phyloP scores from a whole-genome alignment of 1,140 invertebrate species.

The Macrocentrus cingulum region DNA sequence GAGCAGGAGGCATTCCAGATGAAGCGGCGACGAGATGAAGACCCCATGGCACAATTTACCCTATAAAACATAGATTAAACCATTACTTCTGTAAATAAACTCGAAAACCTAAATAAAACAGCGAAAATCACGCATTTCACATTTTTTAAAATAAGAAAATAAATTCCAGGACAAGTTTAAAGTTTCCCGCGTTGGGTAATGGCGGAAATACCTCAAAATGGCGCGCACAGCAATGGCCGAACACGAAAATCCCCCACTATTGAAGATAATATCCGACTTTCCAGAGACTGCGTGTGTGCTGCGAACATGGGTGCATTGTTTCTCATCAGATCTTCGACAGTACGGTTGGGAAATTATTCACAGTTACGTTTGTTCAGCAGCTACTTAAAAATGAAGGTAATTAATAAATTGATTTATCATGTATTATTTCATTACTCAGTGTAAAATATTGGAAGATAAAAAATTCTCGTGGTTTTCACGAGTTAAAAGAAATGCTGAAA shows the following conservation, averaged over 20 bases:
- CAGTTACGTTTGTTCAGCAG: slow-evolving; percentile 43
- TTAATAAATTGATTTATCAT: slow-evolving; percentile 14
- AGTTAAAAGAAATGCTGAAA: too few relatives aligned
- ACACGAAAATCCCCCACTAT: too few relatives aligned
- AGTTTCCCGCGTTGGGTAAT: too few relatives aligned
- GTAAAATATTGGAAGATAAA: not conserved
- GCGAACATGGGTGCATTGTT: slow-evolving; percentile 52
- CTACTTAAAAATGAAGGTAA: slow-evolving; percentile 53
- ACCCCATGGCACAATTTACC: slow-evolving; percentile 79
- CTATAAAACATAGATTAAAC: not conserved
- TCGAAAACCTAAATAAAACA: not conserved
- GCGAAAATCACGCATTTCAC: not conserved
- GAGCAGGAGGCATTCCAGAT: slow-evolving; percentile 93
- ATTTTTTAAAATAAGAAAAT: too few relatives aligned
- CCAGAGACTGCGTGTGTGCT: too few relatives aligned
- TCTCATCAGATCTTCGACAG: slow-evolving; percentile 43
- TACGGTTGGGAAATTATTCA: slow-evolving; percentile 40
- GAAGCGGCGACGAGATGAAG: slow-evolving; percentile 81
- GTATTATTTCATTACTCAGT: not conserved
- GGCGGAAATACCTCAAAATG: too few relatives aligned
- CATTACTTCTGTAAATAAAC: not conserved
- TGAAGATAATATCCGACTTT: too few relatives aligned
- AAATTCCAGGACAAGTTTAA: too few relatives aligned
- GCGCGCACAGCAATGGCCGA: too few relatives aligned
- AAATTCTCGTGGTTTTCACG: too few relatives aligned